These are phyloP conservation scores for Dermolepida albohirtum DNA, from an alignment of 2,888 invertebrate genomes.

Conservation along the genomic window DNA sequence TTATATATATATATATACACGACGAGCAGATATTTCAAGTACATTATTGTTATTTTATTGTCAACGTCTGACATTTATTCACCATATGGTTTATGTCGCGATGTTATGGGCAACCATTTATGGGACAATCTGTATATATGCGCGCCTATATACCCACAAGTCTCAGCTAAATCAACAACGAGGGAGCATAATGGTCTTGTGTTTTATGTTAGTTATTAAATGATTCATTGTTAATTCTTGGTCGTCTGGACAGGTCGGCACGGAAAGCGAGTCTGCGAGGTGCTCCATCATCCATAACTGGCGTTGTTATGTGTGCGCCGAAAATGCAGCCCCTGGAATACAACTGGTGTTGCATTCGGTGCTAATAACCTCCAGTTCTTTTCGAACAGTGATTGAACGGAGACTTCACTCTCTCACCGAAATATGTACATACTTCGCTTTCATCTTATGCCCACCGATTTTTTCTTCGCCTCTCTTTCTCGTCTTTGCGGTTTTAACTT, in stretches of 20 bases:
- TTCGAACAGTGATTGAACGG: conserved; percentile 41
- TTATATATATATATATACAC: no score
- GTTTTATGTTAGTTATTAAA: conserved; percentile 51
- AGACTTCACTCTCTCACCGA: conserved; percentile 35
- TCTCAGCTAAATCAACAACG: conserved; percentile 45
- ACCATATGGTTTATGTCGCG: conserved; percentile 15
- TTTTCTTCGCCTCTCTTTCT: conserved; percentile 5
- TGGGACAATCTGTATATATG: conserved; percentile 33
- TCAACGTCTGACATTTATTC: conserved; percentile 2
- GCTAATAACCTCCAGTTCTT: conserved; percentile 50
- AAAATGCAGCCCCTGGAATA: conserved; percentile 49
- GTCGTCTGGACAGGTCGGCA: conserved; percentile 47
- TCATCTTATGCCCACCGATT: conserved; percentile 4
- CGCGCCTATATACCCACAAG: conserved; percentile 19
- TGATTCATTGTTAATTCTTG: conserved; percentile 52
- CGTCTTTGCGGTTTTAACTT: conserved; percentile 5
- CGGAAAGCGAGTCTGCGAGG: conserved; percentile 46
- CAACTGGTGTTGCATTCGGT: conserved; percentile 45
- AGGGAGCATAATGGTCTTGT: conserved; percentile 47
- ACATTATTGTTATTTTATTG: conserved; percentile 32
- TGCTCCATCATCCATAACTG: conserved; percentile 52
- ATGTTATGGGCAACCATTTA: conserved; percentile 25
- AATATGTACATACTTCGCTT: conserved; percentile 17
- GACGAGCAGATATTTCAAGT: background rate
- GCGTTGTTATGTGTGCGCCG: conserved; percentile 46